Percentiles rank a stretch among this genome's conserved stretches.
These are phyloP conservation scores for Lasioglossum malachurum DNA, from an alignment of 2,888 invertebrate genomes.

Conservation along the genomic window DNA sequence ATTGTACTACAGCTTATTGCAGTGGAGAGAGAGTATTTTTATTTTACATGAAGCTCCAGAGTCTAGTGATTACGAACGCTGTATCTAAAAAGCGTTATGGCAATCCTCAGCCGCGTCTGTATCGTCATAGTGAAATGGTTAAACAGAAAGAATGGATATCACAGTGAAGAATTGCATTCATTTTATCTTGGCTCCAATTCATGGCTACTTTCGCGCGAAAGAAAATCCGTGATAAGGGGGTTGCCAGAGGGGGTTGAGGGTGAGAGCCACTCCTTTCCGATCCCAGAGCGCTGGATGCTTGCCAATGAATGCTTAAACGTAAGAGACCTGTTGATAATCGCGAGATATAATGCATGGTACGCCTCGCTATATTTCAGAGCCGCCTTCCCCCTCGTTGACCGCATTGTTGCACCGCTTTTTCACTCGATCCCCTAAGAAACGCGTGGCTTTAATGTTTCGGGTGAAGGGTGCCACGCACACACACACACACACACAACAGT, in stretches of 20 bases:
- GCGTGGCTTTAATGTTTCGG: slow-evolving; percentile 22
- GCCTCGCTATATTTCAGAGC: slow-evolving; percentile 45
- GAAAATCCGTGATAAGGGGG: slow-evolving; percentile 37
- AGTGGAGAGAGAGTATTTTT: neutral
- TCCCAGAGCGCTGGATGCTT: slow-evolving; percentile 76
- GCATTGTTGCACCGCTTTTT: slow-evolving; percentile 27
- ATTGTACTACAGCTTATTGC: neutral
- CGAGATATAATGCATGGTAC: slow-evolving; percentile 65
- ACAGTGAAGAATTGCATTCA: neutral
- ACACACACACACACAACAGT: no score
- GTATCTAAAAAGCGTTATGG: neutral
- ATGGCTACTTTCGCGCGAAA: slow-evolving; percentile 26
- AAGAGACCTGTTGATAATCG: slow-evolving; percentile 83
- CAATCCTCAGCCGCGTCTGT: neutral
- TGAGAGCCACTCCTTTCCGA: slow-evolving; percentile 58
- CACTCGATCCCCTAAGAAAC: slow-evolving; percentile 30
- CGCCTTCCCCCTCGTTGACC: neutral
- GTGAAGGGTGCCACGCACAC: neutral
- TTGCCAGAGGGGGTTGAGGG: slow-evolving; percentile 46
- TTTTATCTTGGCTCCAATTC: slow-evolving; percentile 22
- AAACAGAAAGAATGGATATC: neutral
- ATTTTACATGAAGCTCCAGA: neutral
- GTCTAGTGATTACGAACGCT: neutral
- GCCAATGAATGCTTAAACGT: slow-evolving; percentile 82
- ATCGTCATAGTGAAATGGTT: neutral